Base-by-base conservation (phyloP, 2,888 invertebrate species). In the Myopa tessellatipennis region DNA sequence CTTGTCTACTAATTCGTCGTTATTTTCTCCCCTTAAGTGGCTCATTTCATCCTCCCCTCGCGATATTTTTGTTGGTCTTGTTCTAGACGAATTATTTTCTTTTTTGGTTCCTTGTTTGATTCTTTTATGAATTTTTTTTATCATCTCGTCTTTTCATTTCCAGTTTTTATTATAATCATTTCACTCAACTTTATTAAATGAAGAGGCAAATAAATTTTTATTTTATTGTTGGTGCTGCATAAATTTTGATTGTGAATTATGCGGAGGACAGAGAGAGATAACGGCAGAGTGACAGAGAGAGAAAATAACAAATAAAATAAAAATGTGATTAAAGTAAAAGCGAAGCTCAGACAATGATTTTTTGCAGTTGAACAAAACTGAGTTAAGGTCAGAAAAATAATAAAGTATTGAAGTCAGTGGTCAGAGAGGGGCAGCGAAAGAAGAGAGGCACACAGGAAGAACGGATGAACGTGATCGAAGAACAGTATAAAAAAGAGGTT, bases 181-280 rank as follows among this genome's bases (percentile, higher is more conserved):
- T 75, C 74, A 58, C 58, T 67, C 55, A 55, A 58, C 68, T 36
- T 75, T n/a, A 58, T 58, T 58, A 58, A 58, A 58, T 58, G 12
- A n/a, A 50, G 50, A 50, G 50, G 1, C 10, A 50, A 50, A 10
- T 50, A 50, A 50, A 1, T 73, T 73, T 68, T 74, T 74, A 74
- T 74, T 26, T 26, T 26, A 26, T 26, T 26, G 26, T 26, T 67
- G 74, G 55, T 58, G 52, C 58, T 55, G 70, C 77, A 71, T 58
- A 79, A 79, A 77, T 74, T 79, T 79, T 80, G 79, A 80, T 80
- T 79, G 78, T 79, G 67, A 74, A 77, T 78, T 74, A 76, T 77
- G 77, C 16, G 34, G 61, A 71, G 60, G 36, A 16, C 26, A 26
- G 26, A 26, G 26, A 26, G 26, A 26, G 26, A 26, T 26, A 26